A percentile compares a stretch with the other conserved stretches of the same genome.
phyloP scores from a whole-genome alignment of 2,113 vertebrate genomes.

The Riparia riparia region DNA sequence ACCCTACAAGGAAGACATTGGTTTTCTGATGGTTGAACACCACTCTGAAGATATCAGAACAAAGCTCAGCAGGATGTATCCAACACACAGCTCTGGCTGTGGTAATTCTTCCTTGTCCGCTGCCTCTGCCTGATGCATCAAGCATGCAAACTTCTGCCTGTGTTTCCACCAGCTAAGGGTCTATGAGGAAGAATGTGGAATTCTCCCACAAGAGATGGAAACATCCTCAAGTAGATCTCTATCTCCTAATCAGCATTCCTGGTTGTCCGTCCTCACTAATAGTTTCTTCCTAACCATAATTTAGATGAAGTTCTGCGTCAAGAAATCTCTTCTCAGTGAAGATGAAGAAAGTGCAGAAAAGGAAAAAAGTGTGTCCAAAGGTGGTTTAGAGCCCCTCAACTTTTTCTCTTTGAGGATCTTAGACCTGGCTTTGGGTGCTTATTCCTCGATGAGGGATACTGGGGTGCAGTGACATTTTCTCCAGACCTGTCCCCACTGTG shows the following conservation, averaged over 20 bases:
- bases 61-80: neutral
- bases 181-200: neutral
- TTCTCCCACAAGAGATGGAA: neutral
- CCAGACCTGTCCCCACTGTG: neutral
- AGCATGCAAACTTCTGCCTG: neutral
- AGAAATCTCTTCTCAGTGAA: neutral
- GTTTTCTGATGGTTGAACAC: neutral
- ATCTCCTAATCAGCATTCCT: fast-evolving
- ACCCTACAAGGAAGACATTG: neutral
- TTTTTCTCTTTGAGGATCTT: neutral
- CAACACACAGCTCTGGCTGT: neutral
- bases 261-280: neutral
- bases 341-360: neutral
- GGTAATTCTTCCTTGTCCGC: neutral
- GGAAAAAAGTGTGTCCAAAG: neutral
- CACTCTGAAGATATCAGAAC: neutral
- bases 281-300: neutral
- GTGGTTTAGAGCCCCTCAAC: neutral
- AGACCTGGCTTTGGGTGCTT: neutral
- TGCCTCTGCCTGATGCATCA: neutral
- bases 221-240: neutral
- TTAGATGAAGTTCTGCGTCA: neutral
- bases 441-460: neutral
- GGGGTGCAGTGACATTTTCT: neutral
- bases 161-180: neutral